Evolutionary conservation across 2,888 invertebrate species (phyloP).

Genomic region (Ganaspis brasiliensis): DNA sequence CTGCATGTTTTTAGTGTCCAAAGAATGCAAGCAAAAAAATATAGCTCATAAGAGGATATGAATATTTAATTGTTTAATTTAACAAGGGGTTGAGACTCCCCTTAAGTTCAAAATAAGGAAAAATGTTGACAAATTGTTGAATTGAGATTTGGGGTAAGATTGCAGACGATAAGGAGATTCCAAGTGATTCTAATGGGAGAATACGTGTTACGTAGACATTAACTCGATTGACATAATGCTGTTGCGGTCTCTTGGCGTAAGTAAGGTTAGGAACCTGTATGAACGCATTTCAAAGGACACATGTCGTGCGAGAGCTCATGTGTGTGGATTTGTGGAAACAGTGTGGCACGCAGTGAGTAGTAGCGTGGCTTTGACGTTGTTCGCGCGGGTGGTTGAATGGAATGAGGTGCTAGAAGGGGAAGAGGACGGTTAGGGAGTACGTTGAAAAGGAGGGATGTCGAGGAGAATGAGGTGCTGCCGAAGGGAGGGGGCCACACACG

Average conservation of each 20-base stretch:
- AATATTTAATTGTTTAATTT: too few species aligned
- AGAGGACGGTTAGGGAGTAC: constrained; percentile 50
- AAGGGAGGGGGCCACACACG: constrained; percentile 65
- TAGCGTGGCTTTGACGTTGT: constrained; percentile 40
- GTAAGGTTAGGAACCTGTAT: constrained; percentile 73
- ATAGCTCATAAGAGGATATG: too few species aligned
- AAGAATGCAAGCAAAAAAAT: too few species aligned
- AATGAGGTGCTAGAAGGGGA: constrained; percentile 60
- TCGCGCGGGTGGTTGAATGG: constrained; percentile 67
- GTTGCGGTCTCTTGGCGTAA: constrained; percentile 56
- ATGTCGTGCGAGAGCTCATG: constrained; percentile 48
- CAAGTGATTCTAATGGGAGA: constrained; percentile 10
- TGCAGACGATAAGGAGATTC: background rate
- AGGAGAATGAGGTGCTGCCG: constrained; percentile 46
- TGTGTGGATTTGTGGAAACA: constrained; percentile 21
- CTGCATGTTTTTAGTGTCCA: too few species aligned
- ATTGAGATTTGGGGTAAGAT: background rate
- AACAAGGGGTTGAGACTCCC: too few species aligned
- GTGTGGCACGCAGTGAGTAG: constrained; percentile 45
- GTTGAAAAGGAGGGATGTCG: constrained; percentile 49
- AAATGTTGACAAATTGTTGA: too few species aligned
- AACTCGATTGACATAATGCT: background rate
- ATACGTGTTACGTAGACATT: background rate
- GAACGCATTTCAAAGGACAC: constrained; percentile 64
- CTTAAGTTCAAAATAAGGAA: too few species aligned